Evolutionary conservation across 2,113 vertebrate genomes (phyloP), one percentile per base, ranked within the genome.

Genomic region (Bagarius yarrelli): DNA sequence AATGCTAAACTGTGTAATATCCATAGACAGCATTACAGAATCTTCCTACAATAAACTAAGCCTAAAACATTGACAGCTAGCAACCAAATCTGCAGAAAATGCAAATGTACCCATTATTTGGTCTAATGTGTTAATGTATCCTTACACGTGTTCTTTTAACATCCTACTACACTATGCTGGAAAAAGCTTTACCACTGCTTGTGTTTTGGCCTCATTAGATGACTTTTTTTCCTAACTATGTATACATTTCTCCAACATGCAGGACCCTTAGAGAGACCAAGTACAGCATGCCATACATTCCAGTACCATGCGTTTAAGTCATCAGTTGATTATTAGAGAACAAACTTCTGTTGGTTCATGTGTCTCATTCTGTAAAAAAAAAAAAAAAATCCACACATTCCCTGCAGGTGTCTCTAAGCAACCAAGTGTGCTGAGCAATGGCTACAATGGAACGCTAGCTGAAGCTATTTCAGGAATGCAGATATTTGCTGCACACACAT

Each of bases 381-480:
- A 40, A 56, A 34, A 67, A 60, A 14, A 36, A 50, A 16, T 64
- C 60, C 76, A 27, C 64, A 50, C 56, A 56, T 25, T 80, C 53
- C 78, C 78, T 80, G 67, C 55, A 44, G 44, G 66, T 70, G 89
- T 91, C 87, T 90, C 90, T 70, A 88, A 87, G 91, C 89, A 92
- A 91, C 89, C 83, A 85, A 85, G 87, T 88, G 76, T 55, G 72
- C 81, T 32, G 14, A 53, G 52, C 50, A 18, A 76, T n/a, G 27
- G 16, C 70, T 67, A 55, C 50, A 84, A 85, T 85, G 83, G 84
- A 87, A 89, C 87, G 86, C 90, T 78, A 86, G 87, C 90, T 86
- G 84, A 87, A 89, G 89, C 87, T 90, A 92, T 92, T 88, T 85
- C 74, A 88, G 89, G 91, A 92, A 92, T 92, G 89, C 90, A 90